phyloP scores from a whole-genome alignment of 2,888 invertebrate genomes.

The Atrina japonica region DNA sequence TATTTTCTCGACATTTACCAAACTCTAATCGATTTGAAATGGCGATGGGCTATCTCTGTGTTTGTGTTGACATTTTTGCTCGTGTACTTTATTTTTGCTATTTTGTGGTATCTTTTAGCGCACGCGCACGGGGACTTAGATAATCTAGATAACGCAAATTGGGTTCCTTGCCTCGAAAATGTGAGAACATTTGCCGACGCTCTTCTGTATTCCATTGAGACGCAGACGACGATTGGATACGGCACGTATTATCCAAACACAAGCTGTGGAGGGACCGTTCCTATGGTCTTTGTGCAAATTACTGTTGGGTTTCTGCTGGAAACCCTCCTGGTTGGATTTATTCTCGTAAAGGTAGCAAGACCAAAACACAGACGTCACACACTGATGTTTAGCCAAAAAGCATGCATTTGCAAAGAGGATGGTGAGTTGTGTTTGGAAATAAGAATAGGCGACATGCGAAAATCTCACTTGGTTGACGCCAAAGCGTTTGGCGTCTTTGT shows the following conservation, averaged over 20 bases:
- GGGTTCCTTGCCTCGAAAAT: conserved; percentile 83
- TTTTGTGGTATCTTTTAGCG: conserved; percentile 80
- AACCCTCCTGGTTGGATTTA: conserved; percentile 87
- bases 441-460: conserved; percentile 80
- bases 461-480: conserved; percentile 85
- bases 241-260: conserved; percentile 92
- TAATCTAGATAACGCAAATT: conserved; percentile 61
- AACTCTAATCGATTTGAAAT: conserved; percentile 95
- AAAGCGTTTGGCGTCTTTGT: conserved; percentile 96
- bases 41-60: conserved; percentile 90
- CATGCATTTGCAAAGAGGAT: conserved; percentile 87
- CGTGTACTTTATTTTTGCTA: conserved; percentile 92
- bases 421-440: conserved; percentile 75
- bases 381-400: conserved; percentile 93
- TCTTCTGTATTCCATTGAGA: conserved; percentile 96
- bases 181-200: conserved; percentile 94
- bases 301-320: conserved; percentile 89
- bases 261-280: conserved; percentile 94
- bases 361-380: conserved; percentile 97
- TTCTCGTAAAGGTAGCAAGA: conserved; percentile 95
- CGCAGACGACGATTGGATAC: conserved; percentile 97
- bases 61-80: conserved; percentile 92
- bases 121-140: conserved; percentile 79
- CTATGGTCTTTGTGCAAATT: conserved; percentile 93
- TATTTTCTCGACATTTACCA: conserved; percentile 90